These are phyloP conservation scores for Corythornis cristatus DNA, from an alignment of 2,113 vertebrate species.

Conservation along the genomic window DNA sequence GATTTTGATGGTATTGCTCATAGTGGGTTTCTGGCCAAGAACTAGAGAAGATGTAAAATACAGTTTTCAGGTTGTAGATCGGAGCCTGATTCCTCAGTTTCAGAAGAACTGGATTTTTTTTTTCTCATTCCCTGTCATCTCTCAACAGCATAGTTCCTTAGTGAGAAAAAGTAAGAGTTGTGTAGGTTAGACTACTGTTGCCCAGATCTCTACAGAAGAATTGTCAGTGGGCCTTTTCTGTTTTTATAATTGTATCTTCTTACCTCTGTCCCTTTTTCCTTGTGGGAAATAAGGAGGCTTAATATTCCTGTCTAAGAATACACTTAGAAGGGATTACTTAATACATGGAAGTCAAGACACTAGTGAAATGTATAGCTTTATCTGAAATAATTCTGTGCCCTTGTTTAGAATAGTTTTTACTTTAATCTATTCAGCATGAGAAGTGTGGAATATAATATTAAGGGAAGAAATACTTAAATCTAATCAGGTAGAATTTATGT, in stretches of 20 bases:
- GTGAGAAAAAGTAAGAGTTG: not conserved
- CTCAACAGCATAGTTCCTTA: not conserved
- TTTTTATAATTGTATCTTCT: not conserved
- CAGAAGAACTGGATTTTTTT: not conserved
- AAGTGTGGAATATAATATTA: not conserved
- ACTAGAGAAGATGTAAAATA: constrained; percentile 49
- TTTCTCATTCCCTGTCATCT: not conserved
- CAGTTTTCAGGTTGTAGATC: constrained; percentile 55
- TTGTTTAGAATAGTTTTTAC: not conserved
- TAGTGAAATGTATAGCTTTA: not conserved
- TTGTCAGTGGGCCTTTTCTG: not conserved
- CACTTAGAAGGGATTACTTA: not conserved
- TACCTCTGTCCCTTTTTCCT: not conserved
- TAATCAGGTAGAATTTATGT: not conserved
- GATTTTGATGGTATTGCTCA: constrained; percentile 9
- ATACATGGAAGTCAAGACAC: not conserved
- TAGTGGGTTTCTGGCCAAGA: constrained; percentile 29
- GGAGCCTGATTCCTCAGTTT: constrained; percentile 29
- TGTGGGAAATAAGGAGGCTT: not conserved
- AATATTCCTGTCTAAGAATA: not conserved
- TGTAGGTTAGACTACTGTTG: not conserved
- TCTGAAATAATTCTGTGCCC: not conserved
- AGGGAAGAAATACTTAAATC: not conserved
- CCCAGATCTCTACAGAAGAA: not conserved
- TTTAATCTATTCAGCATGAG: not conserved